Conservation (phyloP, 2,797 vertebrate genomes). For the Oophaga sylvatica region DNA sequence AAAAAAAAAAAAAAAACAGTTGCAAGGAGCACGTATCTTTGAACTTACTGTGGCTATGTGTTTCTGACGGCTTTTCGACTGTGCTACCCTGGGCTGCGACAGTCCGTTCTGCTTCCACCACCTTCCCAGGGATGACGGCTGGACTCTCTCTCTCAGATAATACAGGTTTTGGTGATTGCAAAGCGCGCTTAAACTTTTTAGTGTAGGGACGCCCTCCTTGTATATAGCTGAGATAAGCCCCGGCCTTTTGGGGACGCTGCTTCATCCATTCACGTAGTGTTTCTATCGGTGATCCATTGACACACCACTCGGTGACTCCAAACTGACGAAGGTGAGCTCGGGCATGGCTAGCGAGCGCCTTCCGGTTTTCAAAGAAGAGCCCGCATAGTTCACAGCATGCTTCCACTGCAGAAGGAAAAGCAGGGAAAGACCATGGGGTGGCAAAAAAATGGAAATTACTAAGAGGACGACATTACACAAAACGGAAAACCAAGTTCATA, state of each 20-base stretch:
- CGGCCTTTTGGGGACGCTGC: slow-evolving; percentile 89
- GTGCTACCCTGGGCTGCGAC: slow-evolving; percentile 67
- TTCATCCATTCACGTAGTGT: slow-evolving; percentile 97
- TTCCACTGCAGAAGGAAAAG: slow-evolving; percentile 72
- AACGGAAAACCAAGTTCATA: not conserved
- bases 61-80: slow-evolving; percentile 60
- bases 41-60: slow-evolving; percentile 46
- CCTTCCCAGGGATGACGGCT: slow-evolving; percentile 68
- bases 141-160: slow-evolving; percentile 73
- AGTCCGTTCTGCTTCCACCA: slow-evolving; percentile 68
- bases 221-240: slow-evolving; percentile 92
- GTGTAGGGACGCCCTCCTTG: slow-evolving; percentile 84
- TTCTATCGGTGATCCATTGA: slow-evolving; percentile 95
- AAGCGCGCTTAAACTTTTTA: slow-evolving; percentile 84
- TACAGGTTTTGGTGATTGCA: slow-evolving; percentile 68
- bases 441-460: not conserved
- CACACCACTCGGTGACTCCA: slow-evolving; percentile 95
- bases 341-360: slow-evolving; percentile 93
- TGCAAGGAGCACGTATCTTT: too few species aligned
- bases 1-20: too few species aligned
- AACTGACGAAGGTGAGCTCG: slow-evolving; percentile 94
- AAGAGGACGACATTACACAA: not conserved
- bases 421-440: not conserved
- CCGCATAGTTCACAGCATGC: slow-evolving; percentile 95
- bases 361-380: slow-evolving; percentile 95